phyloP scores from a whole-genome alignment of 2,113 vertebrate genomes.

The Callithrix jacchus region DNA sequence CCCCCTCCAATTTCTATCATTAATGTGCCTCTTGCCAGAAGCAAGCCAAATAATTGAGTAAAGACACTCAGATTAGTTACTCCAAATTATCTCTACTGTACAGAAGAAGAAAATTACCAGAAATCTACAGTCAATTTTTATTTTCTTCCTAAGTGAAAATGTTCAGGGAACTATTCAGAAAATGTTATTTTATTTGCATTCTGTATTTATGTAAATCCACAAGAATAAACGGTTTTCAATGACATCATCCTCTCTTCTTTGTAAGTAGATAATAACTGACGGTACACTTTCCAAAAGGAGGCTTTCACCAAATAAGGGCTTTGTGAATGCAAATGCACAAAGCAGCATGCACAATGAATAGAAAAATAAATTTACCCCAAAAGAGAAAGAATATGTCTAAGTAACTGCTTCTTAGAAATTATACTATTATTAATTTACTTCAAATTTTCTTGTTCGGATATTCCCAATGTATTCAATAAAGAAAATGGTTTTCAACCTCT shows the following conservation, averaged over 20 bases:
- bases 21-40: constrained; percentile 50
- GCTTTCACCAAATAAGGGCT: constrained; percentile 75
- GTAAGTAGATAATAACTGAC: constrained; percentile 77
- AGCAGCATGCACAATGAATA: constrained; percentile 72
- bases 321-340: constrained; percentile 82
- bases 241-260: constrained; percentile 80
- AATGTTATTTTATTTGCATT: constrained; percentile 78
- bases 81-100: constrained; percentile 51
- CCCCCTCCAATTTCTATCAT: constrained; percentile 63
- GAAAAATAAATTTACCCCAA: constrained; percentile 70
- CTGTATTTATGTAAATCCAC: constrained; percentile 82
- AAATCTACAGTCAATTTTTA: constrained; percentile 62
- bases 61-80: constrained; percentile 56
- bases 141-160: constrained; percentile 71
- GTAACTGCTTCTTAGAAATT: constrained; percentile 46
- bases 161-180: constrained; percentile 65
- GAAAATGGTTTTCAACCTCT: not conserved
- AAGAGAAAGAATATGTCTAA: constrained; percentile 56
- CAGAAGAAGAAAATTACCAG: constrained; percentile 49
- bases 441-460: constrained; percentile 56
- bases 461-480: constrained; percentile 27
- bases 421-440: constrained; percentile 48
- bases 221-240: constrained; percentile 79
- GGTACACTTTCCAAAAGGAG: constrained; percentile 80
- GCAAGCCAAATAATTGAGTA: constrained; percentile 56